Percentiles rank a stretch among this genome's conserved stretches.
Evolutionary conservation across 2,113 vertebrate species (phyloP).

Genomic region (Pseudopipra pipra): DNA sequence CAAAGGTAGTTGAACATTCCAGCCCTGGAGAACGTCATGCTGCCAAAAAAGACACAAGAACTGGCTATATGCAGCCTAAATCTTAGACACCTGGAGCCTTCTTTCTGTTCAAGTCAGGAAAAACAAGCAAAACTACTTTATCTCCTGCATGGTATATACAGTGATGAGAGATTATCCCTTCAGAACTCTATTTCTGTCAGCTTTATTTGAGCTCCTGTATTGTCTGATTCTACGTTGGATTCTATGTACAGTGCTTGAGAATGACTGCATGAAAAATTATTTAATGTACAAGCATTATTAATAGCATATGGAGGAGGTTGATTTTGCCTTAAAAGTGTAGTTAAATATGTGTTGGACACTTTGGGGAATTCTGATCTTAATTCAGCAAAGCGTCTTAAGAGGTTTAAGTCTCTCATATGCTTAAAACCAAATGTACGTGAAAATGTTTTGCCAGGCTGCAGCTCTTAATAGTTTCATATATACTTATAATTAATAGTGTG

Average conservation of each 20-base stretch:
- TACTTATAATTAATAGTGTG: background rate
- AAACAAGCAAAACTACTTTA: background rate
- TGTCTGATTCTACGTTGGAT: background rate
- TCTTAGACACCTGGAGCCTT: background rate
- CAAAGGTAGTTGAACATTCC: background rate
- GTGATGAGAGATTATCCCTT: background rate
- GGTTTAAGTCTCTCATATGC: background rate
- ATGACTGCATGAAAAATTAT: background rate
- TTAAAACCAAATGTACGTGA: background rate
- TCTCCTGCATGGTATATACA: background rate
- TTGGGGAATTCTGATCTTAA: constrained; percentile 15
- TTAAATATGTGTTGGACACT: background rate
- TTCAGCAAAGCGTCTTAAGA: constrained; percentile 3
- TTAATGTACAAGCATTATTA: background rate
- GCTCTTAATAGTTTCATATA: constrained; percentile 13
- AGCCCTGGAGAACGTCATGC: background rate
- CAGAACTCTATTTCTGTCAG: background rate
- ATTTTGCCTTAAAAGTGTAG: background rate
- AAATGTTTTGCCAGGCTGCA: background rate
- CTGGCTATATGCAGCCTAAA: background rate
- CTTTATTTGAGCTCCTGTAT: background rate
- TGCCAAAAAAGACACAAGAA: background rate
- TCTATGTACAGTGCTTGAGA: background rate
- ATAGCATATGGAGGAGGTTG: background rate
- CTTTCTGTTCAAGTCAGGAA: background rate